A percentile compares a stretch with the other conserved stretches of the same genome.
Evolutionary conservation across 2,113 vertebrate genomes (phyloP).

Genomic region (Elachura formosa): DNA sequence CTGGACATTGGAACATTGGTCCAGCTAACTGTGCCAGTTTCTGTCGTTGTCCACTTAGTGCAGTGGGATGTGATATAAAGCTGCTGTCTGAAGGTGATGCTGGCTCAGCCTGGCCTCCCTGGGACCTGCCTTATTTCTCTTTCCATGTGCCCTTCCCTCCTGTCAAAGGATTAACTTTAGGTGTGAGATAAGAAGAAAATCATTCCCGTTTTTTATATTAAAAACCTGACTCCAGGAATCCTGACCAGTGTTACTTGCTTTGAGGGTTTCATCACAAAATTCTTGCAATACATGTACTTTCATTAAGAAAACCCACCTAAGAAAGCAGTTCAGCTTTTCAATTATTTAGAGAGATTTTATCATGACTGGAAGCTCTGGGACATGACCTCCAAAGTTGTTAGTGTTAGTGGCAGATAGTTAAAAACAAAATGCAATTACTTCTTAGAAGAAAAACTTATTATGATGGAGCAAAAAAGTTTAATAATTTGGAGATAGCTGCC

Average conservation of each 20-base stretch:
- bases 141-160: background rate
- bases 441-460: background rate
- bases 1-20: background rate
- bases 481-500: background rate
- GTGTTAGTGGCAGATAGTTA: background rate
- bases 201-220: background rate
- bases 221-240: background rate
- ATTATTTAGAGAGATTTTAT: background rate
- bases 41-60: accelerated
- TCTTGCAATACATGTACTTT: background rate
- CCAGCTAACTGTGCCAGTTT: background rate
- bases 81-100: background rate
- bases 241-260: background rate
- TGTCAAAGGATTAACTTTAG: background rate
- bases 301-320: background rate
- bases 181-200: background rate
- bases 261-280: background rate
- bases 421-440: background rate
- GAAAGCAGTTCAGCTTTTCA: background rate
- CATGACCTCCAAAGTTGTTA: background rate
- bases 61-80: background rate
- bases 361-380: background rate
- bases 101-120: background rate
- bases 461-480: background rate
- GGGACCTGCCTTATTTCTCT: background rate